Evolutionary conservation across 2,888 invertebrate genomes (phyloP), one percentile per base, ranked within the genome.

Genomic region (Sussaba pulchella): DNA sequence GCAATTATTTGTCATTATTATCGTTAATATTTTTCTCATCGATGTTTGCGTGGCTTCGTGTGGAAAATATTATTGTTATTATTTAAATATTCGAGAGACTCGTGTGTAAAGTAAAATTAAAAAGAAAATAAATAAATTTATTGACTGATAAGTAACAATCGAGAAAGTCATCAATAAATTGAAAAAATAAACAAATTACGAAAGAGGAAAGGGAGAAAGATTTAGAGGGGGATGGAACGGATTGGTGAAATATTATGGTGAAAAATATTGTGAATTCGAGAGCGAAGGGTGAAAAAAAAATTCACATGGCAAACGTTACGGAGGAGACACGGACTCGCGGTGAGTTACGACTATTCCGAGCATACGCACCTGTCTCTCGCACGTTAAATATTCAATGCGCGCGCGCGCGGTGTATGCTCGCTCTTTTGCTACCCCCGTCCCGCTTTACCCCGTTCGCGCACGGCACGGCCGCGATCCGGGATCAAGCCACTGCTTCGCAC

Each of bases 321-420:
- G 31, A 31, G 19, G 26, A 57, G 24, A 45, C 70, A 43, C 57
- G 70, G 70, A n/a, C 57, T 57, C 43, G 10, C 64, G 43, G 67
- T 75, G 80, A 80, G 54, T 73, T 77, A 81, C 77, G 81, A 76
- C 75, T 72, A 67, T 69, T 66, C 67, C 82, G 75, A 80, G 72
- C 77, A 76, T 83, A 84, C 84, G 84, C 88, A 88, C 84, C 87
- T 88, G 88, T 85, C 84, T 82, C 82, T 88, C 87, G 86, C 86
- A 87, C 86, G 85, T 87, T 85, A 88, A 88, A 86, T 86, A 88
- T 87, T 85, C 84, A 88, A 84, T 82, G 73, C 69, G 77, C 72
- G 73, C 69, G 73, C 75, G 72, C 52, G 63, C 83, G 77, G 63
- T 79, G 78, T 84, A 77, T 78, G 63, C 78, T 82, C 82, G 83